Base-by-base conservation (phyloP, 2,797 vertebrate species). In the Ataeniobius toweri region DNA sequence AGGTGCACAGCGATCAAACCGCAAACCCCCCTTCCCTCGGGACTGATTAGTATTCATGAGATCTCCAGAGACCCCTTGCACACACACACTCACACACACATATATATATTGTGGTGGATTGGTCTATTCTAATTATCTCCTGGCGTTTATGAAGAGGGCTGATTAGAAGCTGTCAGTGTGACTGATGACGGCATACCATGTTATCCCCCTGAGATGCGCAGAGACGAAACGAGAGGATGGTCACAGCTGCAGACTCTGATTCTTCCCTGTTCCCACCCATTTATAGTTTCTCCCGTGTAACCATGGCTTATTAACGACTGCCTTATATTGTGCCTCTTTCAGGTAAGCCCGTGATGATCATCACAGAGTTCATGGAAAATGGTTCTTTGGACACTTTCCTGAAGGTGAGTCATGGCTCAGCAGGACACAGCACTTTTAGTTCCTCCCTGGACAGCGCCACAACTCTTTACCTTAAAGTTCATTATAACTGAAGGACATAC, bases 321-420 rank as follows among this genome's bases (percentile, higher is more conserved):
- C 67, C 75, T 77, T 84, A 50, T 83, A 81, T 41, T 90, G 79
- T 91, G 71, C 80, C 70, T 88, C 78, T 75, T 70, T n/a, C 79
- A 96, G 95, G 95, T 90, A 96, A 96, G 82, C 95, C 95, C 0
- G 94, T 96, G 92, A 96, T 96, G 95, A 96, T 96, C 86, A 96
- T 96, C 83, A 96, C 95, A 0, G 95, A 96, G 90, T 96, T 94
- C 91, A 96, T 96, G 95, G 95, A 96, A 84, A 96, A 96, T 71
- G 95, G 95, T 86, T 96, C 95, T 77, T 91, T 96, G 91, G 95
- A 96, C 85, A 94, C 94, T 76, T 96, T 96, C 84, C 92, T 96
- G 85, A 96, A 96, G 95, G 95, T 96, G 89, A 94, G 95, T 87
- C 76, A 67, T 7, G 1, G 41, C 74, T 81, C 73, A 79, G 53